phyloP scores from a whole-genome alignment of 2,797 vertebrate genomes.

The Chelon auratus region DNA sequence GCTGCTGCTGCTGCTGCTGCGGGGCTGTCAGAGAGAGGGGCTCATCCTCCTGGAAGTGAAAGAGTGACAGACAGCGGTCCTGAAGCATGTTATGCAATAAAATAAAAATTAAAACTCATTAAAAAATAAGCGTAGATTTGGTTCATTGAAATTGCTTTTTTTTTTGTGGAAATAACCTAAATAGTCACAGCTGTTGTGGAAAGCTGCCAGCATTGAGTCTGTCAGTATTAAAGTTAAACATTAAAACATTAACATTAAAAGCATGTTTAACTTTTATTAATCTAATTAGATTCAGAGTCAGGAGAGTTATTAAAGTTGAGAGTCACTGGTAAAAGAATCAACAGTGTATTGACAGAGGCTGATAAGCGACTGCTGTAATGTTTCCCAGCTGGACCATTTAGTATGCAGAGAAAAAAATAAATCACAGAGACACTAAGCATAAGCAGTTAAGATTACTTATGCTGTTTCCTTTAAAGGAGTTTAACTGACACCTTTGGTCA shows the following conservation, averaged over 20 bases:
- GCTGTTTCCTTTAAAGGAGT: slow-evolving; percentile 7
- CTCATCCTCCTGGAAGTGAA: slow-evolving; percentile 74
- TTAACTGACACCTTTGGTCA: background rate
- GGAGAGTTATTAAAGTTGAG: slow-evolving; percentile 8
- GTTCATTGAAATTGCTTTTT: no score
- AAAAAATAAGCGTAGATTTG: background rate
- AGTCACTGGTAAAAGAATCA: background rate
- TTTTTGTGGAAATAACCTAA: no score
- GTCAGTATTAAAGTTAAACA: background rate
- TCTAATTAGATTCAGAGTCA: slow-evolving; percentile 13
- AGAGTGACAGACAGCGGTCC: background rate
- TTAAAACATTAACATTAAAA: slow-evolving; percentile 5
- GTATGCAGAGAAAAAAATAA: background rate
- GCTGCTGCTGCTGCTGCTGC: slow-evolving; percentile 54
- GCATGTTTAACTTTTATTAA: background rate
- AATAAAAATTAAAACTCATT: slow-evolving; percentile 3
- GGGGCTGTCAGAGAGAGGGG: slow-evolving; percentile 61
- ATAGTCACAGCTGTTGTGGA: background rate
- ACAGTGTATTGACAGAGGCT: background rate
- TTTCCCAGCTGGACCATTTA: background rate
- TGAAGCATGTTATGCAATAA: background rate
- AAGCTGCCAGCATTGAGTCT: slow-evolving; percentile 2
- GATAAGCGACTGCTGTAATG: background rate
- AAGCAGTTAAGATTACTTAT: background rate
- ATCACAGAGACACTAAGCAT: background rate